Evolutionary conservation across 2,888 invertebrate genomes (phyloP).

Genomic region (Cheilosia impressa): DNA sequence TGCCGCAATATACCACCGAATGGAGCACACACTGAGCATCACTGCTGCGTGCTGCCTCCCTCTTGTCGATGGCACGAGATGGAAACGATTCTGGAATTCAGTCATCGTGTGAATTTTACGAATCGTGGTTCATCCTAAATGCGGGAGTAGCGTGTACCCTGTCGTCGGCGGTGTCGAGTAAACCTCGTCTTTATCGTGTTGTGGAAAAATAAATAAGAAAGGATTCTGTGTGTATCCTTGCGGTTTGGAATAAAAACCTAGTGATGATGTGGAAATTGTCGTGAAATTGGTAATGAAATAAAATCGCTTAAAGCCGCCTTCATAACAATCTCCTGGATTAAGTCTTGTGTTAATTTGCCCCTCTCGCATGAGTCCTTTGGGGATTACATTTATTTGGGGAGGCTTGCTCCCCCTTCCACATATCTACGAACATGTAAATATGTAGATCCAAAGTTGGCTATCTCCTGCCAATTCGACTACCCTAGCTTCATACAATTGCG

Average conservation of each 20-base stretch:
- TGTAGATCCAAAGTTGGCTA: background rate
- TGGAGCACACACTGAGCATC: constrained; percentile 48
- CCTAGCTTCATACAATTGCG: background rate
- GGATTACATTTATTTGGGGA: background rate
- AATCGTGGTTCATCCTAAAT: constrained; percentile 77
- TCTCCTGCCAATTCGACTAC: background rate
- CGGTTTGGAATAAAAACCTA: background rate
- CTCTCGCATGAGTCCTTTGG: constrained; percentile 3
- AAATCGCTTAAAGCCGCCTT: constrained; percentile 31
- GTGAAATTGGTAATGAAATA: constrained; percentile 62
- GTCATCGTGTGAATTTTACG: constrained; percentile 83
- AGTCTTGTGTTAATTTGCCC: constrained; percentile 7
- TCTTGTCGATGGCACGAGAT: constrained; percentile 52
- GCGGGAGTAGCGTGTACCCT: constrained; percentile 5
- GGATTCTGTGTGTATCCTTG: constrained; percentile 4
- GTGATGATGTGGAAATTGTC: constrained; percentile 37
- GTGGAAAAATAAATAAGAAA: background rate
- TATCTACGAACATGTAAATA: background rate
- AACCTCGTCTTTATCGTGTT: background rate
- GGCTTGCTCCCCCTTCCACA: background rate
- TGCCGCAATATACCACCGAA: constrained; percentile 54
- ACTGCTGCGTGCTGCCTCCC: constrained; percentile 47
- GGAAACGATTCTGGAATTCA: constrained; percentile 76
- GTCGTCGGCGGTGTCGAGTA: background rate
- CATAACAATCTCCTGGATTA: constrained; percentile 14